Evolutionary conservation across 2,797 vertebrate genomes (phyloP).

Genomic region (Siniperca scherzeri): DNA sequence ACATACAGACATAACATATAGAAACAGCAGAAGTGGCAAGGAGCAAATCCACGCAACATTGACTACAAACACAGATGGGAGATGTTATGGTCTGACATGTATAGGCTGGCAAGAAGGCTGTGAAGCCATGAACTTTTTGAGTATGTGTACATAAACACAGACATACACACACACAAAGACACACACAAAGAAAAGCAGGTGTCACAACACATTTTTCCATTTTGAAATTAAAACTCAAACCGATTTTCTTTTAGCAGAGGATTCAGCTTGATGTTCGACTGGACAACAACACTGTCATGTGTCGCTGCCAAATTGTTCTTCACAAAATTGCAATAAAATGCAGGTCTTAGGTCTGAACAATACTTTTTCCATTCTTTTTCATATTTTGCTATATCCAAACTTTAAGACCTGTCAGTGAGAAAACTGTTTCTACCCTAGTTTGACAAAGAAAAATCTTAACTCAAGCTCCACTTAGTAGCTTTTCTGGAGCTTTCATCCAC

Average conservation of each 20-base stretch:
- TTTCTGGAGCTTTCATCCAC: background rate
- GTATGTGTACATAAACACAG: conserved; percentile 31
- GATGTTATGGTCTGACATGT: conserved; percentile 34
- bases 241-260: background rate
- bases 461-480: background rate
- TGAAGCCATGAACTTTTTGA: conserved; percentile 20
- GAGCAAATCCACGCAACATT: conserved; percentile 43
- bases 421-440: background rate
- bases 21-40: conserved; percentile 60
- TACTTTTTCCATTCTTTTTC: background rate
- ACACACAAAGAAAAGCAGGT: conserved; percentile 19
- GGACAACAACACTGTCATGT: background rate
- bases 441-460: background rate
- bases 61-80: conserved; percentile 40
- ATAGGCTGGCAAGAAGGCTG: conserved; percentile 63
- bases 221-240: background rate
- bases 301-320: conserved; percentile 13
- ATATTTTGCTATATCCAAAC: conserved; percentile 14
- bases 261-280: background rate
- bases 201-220: conserved; percentile 40
- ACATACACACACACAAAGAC: conserved; percentile 13
- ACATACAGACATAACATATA: conserved; percentile 66
- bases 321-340: conserved; percentile 9
- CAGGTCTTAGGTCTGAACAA: background rate
- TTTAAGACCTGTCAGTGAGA: background rate